Base-by-base conservation (phyloP, 1,140 invertebrate genomes). In the Thaumatotibia leucotreta region DNA sequence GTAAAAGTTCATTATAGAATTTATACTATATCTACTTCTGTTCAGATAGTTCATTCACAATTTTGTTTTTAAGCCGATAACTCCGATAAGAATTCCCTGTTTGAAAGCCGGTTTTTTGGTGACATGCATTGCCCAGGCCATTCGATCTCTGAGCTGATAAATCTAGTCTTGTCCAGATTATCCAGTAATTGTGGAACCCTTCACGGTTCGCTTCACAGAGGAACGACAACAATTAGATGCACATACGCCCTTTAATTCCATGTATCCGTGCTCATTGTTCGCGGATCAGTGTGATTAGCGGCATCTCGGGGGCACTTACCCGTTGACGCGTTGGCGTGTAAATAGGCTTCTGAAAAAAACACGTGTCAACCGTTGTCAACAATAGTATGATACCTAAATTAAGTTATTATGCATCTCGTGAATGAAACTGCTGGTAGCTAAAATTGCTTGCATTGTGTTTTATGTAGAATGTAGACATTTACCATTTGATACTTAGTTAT, bases 261-360 rank as follows among this genome's bases (percentile, higher is more conserved):
- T 17, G 23, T 54, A 24, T 54, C 50, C 50, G 23, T 24, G 23
- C 5, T n/a, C 24, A 54, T 54, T 54, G 50, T 54, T 54, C 50
- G 50, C 11, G 23, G 23, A 54, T 54, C 22, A 54, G 50, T 54
- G 50, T 54, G 11, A 24, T 54, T 54, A 54, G n/a, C n/a, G 9
- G 23, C 11, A 23, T 24, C 50, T 54, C 23, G 22, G 50, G 23
- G 22, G 23, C 50, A 54, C 23, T 54, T 54, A 54, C 23, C 0
- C 50, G 23, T 29, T 54, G 50, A 54, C 50, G n/a, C 50, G 50
- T 14, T 54, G 50, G 23, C 50, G 23, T 24, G 50, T 54, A 54
- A 54, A 54, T 54, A 24, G 23, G 50, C 50, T 54, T 52, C 50
- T 54, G 50, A 54, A 54, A 54, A 54, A 50, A 54, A 52, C 22